phyloP scores from a whole-genome alignment of 2,888 invertebrate species.

The Geotrupes spiniger region DNA sequence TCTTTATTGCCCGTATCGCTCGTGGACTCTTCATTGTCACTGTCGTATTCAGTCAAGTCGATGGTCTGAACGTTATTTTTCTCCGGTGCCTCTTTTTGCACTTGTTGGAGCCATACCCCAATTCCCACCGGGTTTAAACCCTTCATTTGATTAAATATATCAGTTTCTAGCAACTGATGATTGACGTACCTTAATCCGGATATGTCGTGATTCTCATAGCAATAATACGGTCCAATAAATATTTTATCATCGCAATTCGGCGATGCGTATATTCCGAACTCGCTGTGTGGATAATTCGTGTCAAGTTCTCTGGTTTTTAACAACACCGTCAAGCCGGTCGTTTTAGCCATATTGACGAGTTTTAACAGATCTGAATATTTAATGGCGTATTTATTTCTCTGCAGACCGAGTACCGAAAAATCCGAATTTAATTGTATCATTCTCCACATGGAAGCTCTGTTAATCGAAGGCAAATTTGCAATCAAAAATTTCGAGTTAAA shows the following conservation, averaged over 20 bases:
- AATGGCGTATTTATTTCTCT: slow-evolving; percentile 54
- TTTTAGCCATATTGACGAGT: slow-evolving; percentile 52
- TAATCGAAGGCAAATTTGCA: slow-evolving; percentile 20
- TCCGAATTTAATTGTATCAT: slow-evolving; percentile 56
- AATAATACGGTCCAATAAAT: slow-evolving; percentile 47
- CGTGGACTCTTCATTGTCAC: slow-evolving; percentile 20
- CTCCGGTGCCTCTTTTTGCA: background rate
- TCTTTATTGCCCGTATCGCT: background rate
- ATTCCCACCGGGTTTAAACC: slow-evolving; percentile 22
- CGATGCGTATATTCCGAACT: slow-evolving; percentile 45
- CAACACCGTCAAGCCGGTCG: slow-evolving; percentile 53
- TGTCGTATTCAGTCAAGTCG: slow-evolving; percentile 29
- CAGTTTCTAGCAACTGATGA: slow-evolving; percentile 37
- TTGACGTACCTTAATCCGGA: slow-evolving; percentile 42
- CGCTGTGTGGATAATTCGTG: slow-evolving; percentile 31
- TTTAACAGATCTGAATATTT: slow-evolving; percentile 54
- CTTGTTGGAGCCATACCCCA: slow-evolving; percentile 30
- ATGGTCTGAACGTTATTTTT: slow-evolving; percentile 18
- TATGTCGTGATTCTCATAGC: slow-evolving; percentile 37
- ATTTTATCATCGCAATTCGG: slow-evolving; percentile 38
- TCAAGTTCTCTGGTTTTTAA: slow-evolving; percentile 37
- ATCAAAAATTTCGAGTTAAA: slow-evolving; percentile 3
- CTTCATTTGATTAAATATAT: slow-evolving; percentile 37
- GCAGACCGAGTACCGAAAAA: slow-evolving; percentile 56
- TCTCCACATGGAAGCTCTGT: slow-evolving; percentile 48